These are phyloP conservation scores for Indicator maculatus DNA, from an alignment of 2,113 vertebrate genomes.

Conservation along the genomic window DNA sequence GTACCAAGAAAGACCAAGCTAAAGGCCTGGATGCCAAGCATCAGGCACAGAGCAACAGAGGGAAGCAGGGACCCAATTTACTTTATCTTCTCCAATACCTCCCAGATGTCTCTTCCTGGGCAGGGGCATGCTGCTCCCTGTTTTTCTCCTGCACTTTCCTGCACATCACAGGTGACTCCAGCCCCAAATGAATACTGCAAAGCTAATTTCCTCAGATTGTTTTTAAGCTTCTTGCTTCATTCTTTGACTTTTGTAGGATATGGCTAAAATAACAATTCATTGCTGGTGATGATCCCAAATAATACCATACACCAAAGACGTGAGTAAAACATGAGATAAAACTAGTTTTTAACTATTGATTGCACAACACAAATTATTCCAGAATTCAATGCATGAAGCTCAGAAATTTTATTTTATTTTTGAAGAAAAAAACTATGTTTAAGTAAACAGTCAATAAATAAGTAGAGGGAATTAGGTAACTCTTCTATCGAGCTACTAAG, in stretches of 20 bases:
- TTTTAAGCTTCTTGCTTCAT: not conserved
- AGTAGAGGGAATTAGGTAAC: not conserved
- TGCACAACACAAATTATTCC: not conserved
- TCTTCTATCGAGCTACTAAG: not conserved
- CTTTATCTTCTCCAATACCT: not conserved
- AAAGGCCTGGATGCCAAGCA: not conserved
- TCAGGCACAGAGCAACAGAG: not conserved
- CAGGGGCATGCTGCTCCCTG: accelerated
- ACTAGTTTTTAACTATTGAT: not conserved
- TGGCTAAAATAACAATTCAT: not conserved
- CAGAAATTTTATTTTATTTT: not conserved
- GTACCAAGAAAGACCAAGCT: not conserved
- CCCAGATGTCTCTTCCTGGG: accelerated
- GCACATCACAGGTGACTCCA: not conserved
- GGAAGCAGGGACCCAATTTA: not conserved
- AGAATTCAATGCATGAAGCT: not conserved
- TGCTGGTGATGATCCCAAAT: not conserved
- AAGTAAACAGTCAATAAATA: not conserved
- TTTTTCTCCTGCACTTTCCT: not conserved
- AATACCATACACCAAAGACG: not conserved
- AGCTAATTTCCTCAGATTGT: not conserved
- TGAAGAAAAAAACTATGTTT: not conserved
- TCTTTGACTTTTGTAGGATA: not conserved
- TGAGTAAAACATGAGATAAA: not conserved
- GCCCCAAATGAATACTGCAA: not conserved